phyloP scores from a whole-genome alignment of 2,888 invertebrate species.

The Crepidodera aurea region DNA sequence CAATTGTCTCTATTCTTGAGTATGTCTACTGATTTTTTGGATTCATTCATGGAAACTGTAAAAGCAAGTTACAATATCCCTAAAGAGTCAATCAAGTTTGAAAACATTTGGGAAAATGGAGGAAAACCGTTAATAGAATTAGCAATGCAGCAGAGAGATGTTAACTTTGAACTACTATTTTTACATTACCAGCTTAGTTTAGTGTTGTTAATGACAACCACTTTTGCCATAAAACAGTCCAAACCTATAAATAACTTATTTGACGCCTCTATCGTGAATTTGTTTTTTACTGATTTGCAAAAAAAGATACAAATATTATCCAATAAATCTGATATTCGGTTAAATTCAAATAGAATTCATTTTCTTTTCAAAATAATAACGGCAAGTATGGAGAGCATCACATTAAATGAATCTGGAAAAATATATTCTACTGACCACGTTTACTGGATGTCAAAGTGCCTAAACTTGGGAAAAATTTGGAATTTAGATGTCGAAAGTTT shows the following conservation, averaged over 20 bases:
- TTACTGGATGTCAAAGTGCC: constrained; percentile 77
- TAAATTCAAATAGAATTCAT: constrained; percentile 73
- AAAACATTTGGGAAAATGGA: constrained; percentile 73
- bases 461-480: constrained; percentile 66
- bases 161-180: constrained; percentile 78
- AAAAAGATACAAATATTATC: constrained; percentile 57
- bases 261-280: constrained; percentile 73
- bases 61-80: constrained; percentile 54
- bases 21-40: constrained; percentile 63
- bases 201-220: constrained; percentile 80
- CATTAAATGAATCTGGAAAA: constrained; percentile 65
- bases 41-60: constrained; percentile 61
- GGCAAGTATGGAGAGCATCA: constrained; percentile 77
- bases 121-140: constrained; percentile 76
- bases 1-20: constrained; percentile 66
- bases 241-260: constrained; percentile 80
- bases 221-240: constrained; percentile 76
- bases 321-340: constrained; percentile 71
- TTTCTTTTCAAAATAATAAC: constrained; percentile 79
- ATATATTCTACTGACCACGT: constrained; percentile 64
- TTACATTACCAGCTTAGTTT: constrained; percentile 83
- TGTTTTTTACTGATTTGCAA: constrained; percentile 64
- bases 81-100: constrained; percentile 63
- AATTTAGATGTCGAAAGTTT: constrained; percentile 76
- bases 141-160: constrained; percentile 72